Percentiles rank a stretch among this genome's conserved stretches.
Evolutionary conservation across 1,140 invertebrate species (phyloP).

Genomic region (Plutomurus gul): DNA sequence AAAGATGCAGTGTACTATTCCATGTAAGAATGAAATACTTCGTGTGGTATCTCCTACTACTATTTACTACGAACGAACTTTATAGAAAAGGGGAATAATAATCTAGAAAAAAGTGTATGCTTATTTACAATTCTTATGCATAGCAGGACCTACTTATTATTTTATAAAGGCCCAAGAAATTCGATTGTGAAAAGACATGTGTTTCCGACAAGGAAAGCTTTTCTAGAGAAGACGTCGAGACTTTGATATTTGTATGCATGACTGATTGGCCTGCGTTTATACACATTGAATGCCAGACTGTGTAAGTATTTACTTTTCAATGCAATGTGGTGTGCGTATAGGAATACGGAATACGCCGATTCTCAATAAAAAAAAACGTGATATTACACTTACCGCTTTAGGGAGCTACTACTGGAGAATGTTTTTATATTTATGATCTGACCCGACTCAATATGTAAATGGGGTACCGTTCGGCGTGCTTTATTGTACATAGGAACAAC

Average conservation of each 20-base stretch:
- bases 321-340: not conserved
- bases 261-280: constrained; percentile 34
- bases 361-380: not conserved
- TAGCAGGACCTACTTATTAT: not conserved
- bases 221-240: not conserved
- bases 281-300: not conserved
- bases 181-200: constrained; percentile 26
- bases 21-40: not conserved
- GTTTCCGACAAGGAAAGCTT: not conserved
- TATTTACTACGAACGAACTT: no score
- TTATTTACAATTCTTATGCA: no score
- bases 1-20: not conserved
- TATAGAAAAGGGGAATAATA: no score
- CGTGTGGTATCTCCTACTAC: not conserved
- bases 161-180: not conserved
- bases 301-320: not conserved
- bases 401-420: not conserved
- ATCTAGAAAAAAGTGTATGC: no score
- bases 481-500: not conserved
- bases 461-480: not conserved
- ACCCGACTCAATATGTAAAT: constrained; percentile 27
- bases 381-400: not conserved
- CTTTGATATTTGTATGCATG: constrained; percentile 33
- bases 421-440: not conserved
- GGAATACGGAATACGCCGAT: not conserved